phyloP scores from a whole-genome alignment of 2,797 vertebrate genomes.

The Amblyopsis hoosieri region DNA sequence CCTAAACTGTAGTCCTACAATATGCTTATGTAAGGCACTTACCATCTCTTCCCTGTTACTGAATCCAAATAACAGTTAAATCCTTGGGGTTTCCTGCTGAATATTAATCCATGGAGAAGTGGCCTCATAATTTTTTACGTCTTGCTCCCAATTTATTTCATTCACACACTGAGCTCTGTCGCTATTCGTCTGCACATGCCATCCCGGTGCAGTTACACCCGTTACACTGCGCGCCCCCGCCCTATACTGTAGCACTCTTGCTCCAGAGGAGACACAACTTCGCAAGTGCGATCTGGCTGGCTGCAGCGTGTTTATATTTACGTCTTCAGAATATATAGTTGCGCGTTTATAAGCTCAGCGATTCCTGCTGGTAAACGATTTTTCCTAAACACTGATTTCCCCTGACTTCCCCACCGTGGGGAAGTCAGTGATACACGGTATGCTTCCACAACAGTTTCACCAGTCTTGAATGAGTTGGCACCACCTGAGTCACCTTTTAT shows the following conservation, averaged over 20 bases:
- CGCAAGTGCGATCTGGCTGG: constrained; percentile 34
- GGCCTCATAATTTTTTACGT: constrained; percentile 68
- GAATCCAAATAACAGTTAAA: constrained; percentile 39
- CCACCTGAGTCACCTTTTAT: too few species aligned
- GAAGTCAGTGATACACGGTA: too few species aligned
- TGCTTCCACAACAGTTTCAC: too few species aligned
- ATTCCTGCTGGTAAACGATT: too few species aligned
- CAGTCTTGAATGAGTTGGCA: too few species aligned
- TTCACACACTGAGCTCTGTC: constrained; percentile 61
- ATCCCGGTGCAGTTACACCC: constrained; percentile 71
- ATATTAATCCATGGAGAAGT: constrained; percentile 43
- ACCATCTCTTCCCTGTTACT: constrained; percentile 56
- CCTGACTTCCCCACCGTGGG: too few species aligned
- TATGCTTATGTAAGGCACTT: constrained; percentile 38
- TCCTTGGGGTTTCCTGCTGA: constrained; percentile 44
- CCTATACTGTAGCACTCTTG: not conserved
- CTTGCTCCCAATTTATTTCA: constrained; percentile 65
- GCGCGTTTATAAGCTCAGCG: too few species aligned
- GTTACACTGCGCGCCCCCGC: constrained; percentile 8
- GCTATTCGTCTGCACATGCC: constrained; percentile 65
- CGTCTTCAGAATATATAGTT: constrained; percentile 3
- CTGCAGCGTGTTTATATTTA: constrained; percentile 4
- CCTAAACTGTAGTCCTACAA: not conserved
- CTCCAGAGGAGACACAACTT: constrained; percentile 41
- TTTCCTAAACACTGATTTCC: too few species aligned